These are phyloP conservation scores for Sylvilagus floridanus DNA, from an alignment of 2,797 vertebrate species.

Conservation along the genomic window DNA sequence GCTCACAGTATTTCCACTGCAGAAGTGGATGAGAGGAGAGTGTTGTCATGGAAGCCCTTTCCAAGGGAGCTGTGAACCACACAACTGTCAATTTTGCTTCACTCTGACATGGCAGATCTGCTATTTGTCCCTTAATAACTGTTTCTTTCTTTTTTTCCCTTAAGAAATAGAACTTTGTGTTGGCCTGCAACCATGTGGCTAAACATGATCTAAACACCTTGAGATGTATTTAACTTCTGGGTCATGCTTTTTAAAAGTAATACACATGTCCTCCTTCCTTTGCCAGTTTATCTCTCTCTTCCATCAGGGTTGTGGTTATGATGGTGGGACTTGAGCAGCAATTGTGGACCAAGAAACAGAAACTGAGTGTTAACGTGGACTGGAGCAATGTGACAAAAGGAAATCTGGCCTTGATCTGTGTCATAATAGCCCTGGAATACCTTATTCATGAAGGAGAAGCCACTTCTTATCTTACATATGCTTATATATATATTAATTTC, in stretches of 20 bases:
- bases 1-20: neutral
- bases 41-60: neutral
- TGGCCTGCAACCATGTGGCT: neutral
- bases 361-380: neutral
- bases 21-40: neutral
- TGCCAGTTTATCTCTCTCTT: neutral
- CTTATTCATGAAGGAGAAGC: neutral
- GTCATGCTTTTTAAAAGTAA: neutral
- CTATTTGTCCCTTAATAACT: neutral
- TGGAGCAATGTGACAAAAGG: neutral
- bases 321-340: neutral
- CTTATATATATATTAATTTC: neutral
- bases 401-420: neutral
- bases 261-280: neutral
- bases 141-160: neutral
- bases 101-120: neutral
- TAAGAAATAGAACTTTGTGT: neutral
- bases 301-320: neutral
- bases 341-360: neutral
- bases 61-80: neutral
- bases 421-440: neutral
- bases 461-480: neutral
- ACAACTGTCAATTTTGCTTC: neutral
- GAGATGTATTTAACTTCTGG: neutral
- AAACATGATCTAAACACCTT: neutral